Base-by-base conservation (phyloP, 2,113 vertebrate genomes). In the Cranoglanis bouderius region DNA sequence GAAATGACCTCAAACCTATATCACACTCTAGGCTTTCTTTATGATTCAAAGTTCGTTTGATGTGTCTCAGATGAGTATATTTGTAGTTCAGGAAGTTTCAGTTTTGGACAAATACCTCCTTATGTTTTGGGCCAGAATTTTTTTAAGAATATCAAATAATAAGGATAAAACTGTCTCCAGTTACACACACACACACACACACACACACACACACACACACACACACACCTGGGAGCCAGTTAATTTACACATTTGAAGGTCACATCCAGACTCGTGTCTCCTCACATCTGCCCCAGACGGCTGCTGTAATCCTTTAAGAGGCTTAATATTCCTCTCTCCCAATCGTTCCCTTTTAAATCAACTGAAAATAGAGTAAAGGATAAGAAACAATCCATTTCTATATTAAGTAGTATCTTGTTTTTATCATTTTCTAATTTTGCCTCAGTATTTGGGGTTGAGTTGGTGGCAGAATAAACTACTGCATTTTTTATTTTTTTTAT, bases 301-400 rank as follows among this genome's bases (percentile, higher is more conserved):
- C 87, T 61, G 83, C 77, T 88, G 83, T 83, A 88, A 88, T 55
- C 84, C 80, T 83, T 61, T 84, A 82, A 88, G 89, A 86, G 84
- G 86, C 57, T 89, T 89, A 67, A 46, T 81, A 32, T 81, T 35
- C 21, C 38, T 65, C 84, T 82, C 83, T 83, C 53, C 61, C 46
- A 40, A 32, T 77, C 53, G 40, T 55, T 72, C 2, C 35, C 70
- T 72, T 35, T 38, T 19, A 72, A 38, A 72, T 67, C n/a, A 40
- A 38, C 35, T 72, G 18, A 72, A 72, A 21, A 72, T 38, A 38
- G 32, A 72, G 6, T 19, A 38, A 72, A 72, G 67, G 67, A 72
- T 9, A 38, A 35, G 32, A 67, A 67, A 67, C 63, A 67, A 67
- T 67, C 63, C n/a, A 35, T 67, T 67, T 35, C 65, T 1, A 18